Evolutionary conservation across 1,140 invertebrate species (phyloP), one percentile per base, ranked within the genome.

Genomic region (Mamestra configurata): DNA sequence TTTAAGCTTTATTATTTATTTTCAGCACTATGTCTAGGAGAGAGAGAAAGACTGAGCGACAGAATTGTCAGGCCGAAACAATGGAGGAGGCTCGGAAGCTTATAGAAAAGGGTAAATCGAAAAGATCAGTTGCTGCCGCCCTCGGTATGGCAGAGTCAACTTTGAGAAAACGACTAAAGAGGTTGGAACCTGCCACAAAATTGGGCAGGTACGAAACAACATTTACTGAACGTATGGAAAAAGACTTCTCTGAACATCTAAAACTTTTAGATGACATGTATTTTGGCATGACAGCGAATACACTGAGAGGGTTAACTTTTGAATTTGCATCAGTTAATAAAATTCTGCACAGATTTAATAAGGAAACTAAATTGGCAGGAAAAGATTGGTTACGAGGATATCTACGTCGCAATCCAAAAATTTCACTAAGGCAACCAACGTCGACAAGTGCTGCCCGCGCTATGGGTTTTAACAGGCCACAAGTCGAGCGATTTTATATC

Each of bases 401-500:
- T 79, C 20, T 84, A 20, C 77, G 79, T 18, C 53, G 79, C n/a
- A 35, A 81, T 53, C 64, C 72, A 1, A 35, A 80, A 15, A 27
- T 84, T 49, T 53, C 49, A 40, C 46, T 80, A 13, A 40, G 71
- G 4, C 78, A 79, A 13, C 53, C 80, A 53, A 53, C 18, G 1
- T 51, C 72, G 0, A 82, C 77, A 55, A 82, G 77, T 15, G 18
- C 79, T 27, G 57, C 73, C 11, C 43, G 77, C 20, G 81, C 82
- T 4, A 86, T 80, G 11, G 84, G 80, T 31, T 86, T 86, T 59
- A 88, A 87, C 77, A 64, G 66, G 61, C 24, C 73, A 4, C 72
- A 84, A 70, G 46, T 79, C 1, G 55, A 78, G 4, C 22, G 59
- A 27, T 86, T 83, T 75, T 83, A 66, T n/a, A 27, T 51, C 18